Evolutionary conservation across 2,797 vertebrate genomes (phyloP), one percentile per base, ranked within the genome.

Genomic region (Gobionotothen gibberifrons): DNA sequence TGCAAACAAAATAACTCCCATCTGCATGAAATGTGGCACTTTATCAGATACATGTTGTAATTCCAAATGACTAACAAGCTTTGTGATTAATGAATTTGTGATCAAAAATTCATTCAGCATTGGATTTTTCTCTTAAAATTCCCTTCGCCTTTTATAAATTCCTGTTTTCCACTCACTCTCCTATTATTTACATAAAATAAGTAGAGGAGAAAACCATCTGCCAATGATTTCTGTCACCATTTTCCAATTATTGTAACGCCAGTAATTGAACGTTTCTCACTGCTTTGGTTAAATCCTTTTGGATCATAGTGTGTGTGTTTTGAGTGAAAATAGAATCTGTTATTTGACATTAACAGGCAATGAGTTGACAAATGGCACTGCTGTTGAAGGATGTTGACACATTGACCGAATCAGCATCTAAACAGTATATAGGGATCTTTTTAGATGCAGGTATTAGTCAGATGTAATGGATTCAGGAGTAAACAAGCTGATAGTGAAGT

Each of bases 401-500:
- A 62, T 44, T 52, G 57, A 79, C 51, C 56, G 39, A 52, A 64
- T 81, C 29, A 2, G 15, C 7, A 2, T 66, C 66, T 60, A 63
- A 59, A 9, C 10, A 48, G 40, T 22, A 16, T 14, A 58, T 26
- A 16, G 21, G 42, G 29, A 26, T 47, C 57, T 54, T 69, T 21
- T 55, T 63, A 67, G 10, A 48, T 6, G 39, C 55, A 61, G 32
- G 43, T 78, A 49, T 66, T 73, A 72, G 64, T 66, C 51, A 51
- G 69, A 36, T 69, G 42, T 49, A 65, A 74, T 74, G 63, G 68
- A 81, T 74, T 76, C 46, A 54, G 22, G 57, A 70, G 55, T 77
- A 84, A 86, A 88, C 77, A 81, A 72, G 53, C 67, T 71, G 61
- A 69, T 49, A 44, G 86, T 65, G 57, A 77, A 72, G 66, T 83